Conservation (phyloP, 1,140 invertebrate species). For the Dufourea novaeangliae region DNA sequence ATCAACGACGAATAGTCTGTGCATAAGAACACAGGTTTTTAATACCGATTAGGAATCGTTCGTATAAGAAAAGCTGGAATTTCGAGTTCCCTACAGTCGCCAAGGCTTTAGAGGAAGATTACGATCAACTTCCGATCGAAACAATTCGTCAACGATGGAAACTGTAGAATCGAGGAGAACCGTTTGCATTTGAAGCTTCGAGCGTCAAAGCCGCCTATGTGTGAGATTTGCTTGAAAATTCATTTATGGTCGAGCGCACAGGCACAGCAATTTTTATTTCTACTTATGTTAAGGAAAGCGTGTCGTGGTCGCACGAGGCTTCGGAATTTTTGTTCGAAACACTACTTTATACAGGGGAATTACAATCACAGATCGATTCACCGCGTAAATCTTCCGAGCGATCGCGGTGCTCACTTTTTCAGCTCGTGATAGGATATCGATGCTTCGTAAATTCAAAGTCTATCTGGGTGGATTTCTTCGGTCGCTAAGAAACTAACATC, state of each 20-base stretch:
- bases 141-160: background rate
- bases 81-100: background rate
- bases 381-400: constrained; percentile 38
- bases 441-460: constrained; percentile 35
- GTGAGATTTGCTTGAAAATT: constrained; percentile 11
- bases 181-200: background rate
- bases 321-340: constrained; percentile 50
- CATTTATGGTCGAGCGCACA: constrained; percentile 40
- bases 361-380: constrained; percentile 71
- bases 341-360: constrained; percentile 66
- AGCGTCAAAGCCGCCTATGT: background rate
- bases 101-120: background rate
- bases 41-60: constrained; percentile 12
- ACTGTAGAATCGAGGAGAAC: background rate
- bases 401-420: constrained; percentile 1
- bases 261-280: constrained; percentile 59
- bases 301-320: constrained; percentile 69
- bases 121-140: background rate
- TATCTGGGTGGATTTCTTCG: constrained; percentile 25
- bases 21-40: background rate
- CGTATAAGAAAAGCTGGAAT: constrained; percentile 11
- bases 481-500: constrained; percentile 4
- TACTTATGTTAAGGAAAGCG: constrained; percentile 62
- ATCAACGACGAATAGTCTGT: background rate
- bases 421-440: constrained; percentile 24